Percentiles rank a stretch among this genome's conserved stretches.
phyloP scores from a whole-genome alignment of 1,140 invertebrate species.

The Pantala flavescens region DNA sequence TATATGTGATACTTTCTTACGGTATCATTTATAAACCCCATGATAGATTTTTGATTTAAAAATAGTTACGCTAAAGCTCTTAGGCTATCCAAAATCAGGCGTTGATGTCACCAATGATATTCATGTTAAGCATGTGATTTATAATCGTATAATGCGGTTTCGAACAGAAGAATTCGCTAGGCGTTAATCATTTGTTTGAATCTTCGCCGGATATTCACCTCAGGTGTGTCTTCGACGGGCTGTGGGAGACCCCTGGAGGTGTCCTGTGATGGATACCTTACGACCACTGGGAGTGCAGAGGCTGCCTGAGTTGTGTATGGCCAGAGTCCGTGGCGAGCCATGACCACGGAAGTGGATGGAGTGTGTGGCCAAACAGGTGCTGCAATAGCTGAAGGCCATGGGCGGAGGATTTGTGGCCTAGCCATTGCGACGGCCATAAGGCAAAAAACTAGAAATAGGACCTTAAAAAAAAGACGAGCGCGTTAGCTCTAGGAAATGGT shows the following conservation, averaged over 20 bases:
- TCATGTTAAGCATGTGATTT: too few species aligned
- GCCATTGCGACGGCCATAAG: background rate
- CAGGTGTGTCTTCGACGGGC: conserved; percentile 20
- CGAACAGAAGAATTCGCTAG: too few species aligned
- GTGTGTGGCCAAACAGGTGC: background rate
- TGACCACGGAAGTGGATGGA: background rate
- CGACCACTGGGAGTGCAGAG: background rate
- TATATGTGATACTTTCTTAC: too few species aligned
- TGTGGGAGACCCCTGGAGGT: conserved; percentile 19
- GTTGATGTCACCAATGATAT: too few species aligned
- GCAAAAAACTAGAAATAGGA: background rate
- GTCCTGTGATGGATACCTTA: conserved; percentile 18
- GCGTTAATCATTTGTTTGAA: too few species aligned
- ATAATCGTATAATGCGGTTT: too few species aligned
- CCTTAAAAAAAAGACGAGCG: background rate
- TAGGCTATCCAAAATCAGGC: too few species aligned
- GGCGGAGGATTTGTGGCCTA: background rate
- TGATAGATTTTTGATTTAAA: too few species aligned
- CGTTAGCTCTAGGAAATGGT: too few species aligned
- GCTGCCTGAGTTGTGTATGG: background rate
- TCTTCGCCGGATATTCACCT: conserved; percentile 13
- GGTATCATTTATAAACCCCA: too few species aligned
- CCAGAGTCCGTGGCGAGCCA: background rate
- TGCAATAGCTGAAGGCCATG: background rate
- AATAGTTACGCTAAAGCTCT: too few species aligned